A percentile compares a stretch with the other conserved stretches of the same genome.
Evolutionary conservation across 2,888 invertebrate genomes (phyloP).

Genomic region (Chloromyia formosa): DNA sequence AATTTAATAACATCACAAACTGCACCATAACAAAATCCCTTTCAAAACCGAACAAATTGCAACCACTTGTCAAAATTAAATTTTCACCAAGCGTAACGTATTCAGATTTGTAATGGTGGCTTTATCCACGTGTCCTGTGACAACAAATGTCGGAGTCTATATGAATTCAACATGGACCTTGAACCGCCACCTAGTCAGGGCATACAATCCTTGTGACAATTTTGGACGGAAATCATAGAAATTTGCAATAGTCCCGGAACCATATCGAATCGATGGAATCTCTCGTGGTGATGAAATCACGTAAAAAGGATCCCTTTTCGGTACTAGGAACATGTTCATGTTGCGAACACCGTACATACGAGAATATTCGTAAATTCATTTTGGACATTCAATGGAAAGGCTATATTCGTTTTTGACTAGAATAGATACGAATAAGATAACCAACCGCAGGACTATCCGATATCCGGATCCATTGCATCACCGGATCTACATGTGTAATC

Average conservation of each 20-base stretch:
- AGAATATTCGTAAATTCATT: too few species aligned
- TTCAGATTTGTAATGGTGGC: slow-evolving; percentile 30
- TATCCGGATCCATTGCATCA: slow-evolving; percentile 33
- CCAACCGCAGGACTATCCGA: slow-evolving; percentile 28
- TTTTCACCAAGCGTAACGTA: slow-evolving; percentile 38
- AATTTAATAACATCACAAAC: too few species aligned
- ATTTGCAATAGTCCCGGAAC: slow-evolving; percentile 21
- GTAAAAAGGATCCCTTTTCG: neutral
- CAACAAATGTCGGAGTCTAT: neutral
- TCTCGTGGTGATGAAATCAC: slow-evolving; percentile 15
- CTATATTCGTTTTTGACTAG: neutral
- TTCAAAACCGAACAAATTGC: too few species aligned
- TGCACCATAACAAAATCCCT: too few species aligned
- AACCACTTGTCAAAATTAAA: slow-evolving; percentile 30
- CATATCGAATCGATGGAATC: slow-evolving; percentile 35
- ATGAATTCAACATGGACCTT: neutral
- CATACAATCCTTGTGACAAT: slow-evolving; percentile 4
- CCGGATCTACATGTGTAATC: slow-evolving; percentile 35
- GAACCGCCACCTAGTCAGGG: neutral
- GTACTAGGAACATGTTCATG: neutral
- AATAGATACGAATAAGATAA: neutral
- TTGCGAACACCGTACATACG: neutral
- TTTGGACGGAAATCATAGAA: slow-evolving; percentile 21
- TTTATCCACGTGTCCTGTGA: slow-evolving; percentile 6
- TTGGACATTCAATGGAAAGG: slow-evolving; percentile 8